phyloP scores from a whole-genome alignment of 2,797 vertebrate species.

The Caiman crocodilus region DNA sequence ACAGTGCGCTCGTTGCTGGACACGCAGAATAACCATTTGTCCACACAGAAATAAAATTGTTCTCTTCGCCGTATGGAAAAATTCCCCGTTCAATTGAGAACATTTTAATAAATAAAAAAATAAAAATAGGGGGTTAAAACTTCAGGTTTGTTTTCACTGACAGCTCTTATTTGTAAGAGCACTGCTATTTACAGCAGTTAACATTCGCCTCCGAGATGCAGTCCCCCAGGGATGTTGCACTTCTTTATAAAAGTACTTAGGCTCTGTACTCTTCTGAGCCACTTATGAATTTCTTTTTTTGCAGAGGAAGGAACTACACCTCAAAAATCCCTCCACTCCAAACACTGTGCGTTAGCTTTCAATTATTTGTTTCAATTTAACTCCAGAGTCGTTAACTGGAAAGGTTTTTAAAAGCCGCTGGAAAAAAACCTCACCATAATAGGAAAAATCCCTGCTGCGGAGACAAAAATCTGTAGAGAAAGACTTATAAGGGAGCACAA shows the following conservation, averaged over 20 bases:
- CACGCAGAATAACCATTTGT: no score
- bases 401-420: constrained; percentile 1
- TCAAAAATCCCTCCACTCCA: neutral
- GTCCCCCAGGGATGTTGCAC: neutral
- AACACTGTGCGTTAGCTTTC: neutral
- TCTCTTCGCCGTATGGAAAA: neutral
- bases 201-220: neutral
- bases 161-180: neutral
- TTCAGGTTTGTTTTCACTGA: neutral
- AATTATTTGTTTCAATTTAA: neutral
- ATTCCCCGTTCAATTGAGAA: constrained; percentile 3
- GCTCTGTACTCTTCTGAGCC: neutral
- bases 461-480: constrained; percentile 30
- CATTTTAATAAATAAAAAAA: neutral
- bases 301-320: neutral
- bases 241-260: neutral
- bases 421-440: fast-evolving
- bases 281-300: neutral
- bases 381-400: neutral
- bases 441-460: neutral
- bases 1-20: neutral
- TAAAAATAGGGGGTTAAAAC: neutral
- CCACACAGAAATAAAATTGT: neutral
- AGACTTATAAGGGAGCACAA: neutral
- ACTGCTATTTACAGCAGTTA: neutral